Conservation (phyloP, 2,797 vertebrate species). For the Melopsittacus undulatus region DNA sequence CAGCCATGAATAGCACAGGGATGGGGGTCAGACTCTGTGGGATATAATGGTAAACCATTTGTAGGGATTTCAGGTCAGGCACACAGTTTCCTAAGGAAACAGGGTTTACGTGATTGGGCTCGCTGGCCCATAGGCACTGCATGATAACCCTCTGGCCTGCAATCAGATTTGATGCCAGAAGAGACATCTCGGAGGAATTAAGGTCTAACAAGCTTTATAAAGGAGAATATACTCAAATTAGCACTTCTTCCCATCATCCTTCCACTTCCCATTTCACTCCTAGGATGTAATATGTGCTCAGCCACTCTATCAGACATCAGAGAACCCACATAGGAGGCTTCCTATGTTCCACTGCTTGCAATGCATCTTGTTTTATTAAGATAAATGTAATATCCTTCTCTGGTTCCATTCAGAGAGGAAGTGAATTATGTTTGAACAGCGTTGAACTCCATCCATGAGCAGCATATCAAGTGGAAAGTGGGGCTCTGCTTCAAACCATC, state of each 20-base stretch:
- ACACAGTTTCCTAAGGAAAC: neutral
- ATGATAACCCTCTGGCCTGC: neutral
- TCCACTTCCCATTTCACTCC: neutral
- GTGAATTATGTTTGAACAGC: conserved; percentile 9
- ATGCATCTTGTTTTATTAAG: conserved; percentile 18
- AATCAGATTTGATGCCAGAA: neutral
- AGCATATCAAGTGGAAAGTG: conserved; percentile 25
- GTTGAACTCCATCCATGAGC: neutral
- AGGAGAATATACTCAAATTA: neutral
- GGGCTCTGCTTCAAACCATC: neutral
- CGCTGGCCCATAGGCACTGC: neutral
- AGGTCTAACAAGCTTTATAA: neutral
- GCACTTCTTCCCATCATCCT: neutral
- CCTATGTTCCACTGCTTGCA: neutral
- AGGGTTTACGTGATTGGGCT: neutral
- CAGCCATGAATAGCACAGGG: neutral
- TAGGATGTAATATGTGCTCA: neutral
- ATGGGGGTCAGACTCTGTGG: neutral
- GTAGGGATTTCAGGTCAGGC: neutral
- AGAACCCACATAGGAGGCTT: neutral
- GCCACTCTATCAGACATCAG: neutral
- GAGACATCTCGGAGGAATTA: neutral
- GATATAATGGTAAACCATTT: neutral
- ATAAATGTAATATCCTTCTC: conserved; percentile 38
- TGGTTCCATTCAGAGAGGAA: neutral